Evolutionary conservation across 2,797 vertebrate species (phyloP).

Genomic region (Chelon auratus): DNA sequence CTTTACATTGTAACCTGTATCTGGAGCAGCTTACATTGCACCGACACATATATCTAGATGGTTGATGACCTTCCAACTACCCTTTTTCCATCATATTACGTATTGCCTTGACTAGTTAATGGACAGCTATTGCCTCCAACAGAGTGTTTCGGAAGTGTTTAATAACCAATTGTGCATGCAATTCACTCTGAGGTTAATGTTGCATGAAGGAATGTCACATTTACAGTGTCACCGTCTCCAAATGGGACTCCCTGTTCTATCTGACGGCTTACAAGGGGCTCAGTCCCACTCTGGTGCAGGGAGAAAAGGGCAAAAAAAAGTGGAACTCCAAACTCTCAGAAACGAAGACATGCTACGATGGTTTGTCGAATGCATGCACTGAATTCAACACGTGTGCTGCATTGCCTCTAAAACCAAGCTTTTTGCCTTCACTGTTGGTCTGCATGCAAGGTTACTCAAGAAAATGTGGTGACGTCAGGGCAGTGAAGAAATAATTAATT

Average conservation of each 20-base stretch:
- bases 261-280: conserved; percentile 59
- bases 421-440: neutral
- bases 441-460: neutral
- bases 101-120: conserved; percentile 83
- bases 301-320: conserved; percentile 21
- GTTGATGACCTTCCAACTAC: conserved; percentile 80
- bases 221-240: conserved; percentile 83
- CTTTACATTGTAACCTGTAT: conserved; percentile 39
- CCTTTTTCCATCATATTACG: conserved; percentile 74
- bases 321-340: conserved; percentile 1
- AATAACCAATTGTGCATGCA: conserved; percentile 89
- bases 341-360: neutral
- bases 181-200: conserved; percentile 87
- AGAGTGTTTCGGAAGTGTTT: conserved; percentile 86
- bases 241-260: conserved; percentile 79
- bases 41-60: conserved; percentile 64
- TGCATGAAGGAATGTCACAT: conserved; percentile 90
- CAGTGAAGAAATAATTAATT: neutral
- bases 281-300: conserved; percentile 48
- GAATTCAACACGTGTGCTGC: neutral
- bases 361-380: neutral
- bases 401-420: neutral
- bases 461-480: neutral
- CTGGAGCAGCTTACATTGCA: conserved; percentile 29
- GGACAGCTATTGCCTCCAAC: conserved; percentile 83